Base-by-base conservation (phyloP, 64 coral and sea anemone genomes). In the Stichodactyla mertensii region DNA sequence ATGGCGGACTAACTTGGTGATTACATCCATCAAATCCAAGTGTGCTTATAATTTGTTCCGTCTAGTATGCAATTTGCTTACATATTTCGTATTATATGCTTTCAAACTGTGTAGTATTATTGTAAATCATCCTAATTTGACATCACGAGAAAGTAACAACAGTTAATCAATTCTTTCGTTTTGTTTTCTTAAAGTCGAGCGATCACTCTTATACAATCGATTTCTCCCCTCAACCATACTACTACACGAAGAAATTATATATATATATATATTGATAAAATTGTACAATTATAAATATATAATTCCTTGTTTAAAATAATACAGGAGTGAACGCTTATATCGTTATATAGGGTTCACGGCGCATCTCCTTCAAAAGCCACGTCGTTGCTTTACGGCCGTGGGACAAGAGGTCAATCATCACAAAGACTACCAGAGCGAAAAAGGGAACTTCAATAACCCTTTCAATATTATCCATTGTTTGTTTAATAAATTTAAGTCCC, bases 391-490 rank as follows among this genome's bases (percentile, higher is more conserved):
- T 45, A 45, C 36, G 19, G 62, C 20, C 62, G 9, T 12, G 18
- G 18, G 19, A n/a, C 19, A 6, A 66, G 26, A 74, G 69, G 69
- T 74, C 69, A 74, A 74, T 27, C 69, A 74, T 74, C 24, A 74
- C 69, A 74, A 74, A 74, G 69, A 26, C 7, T 66, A 66, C 62
- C 7, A n/a, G 69, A 74, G 27, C 69, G 27, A 74, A 27, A 11
- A 18, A 16, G 4, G 24, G 24, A 27, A 27, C 12, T 31, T 74
- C 69, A 74, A 27, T 26, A 66, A 66, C 9, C 19, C 20, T 66
- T 66, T 66, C 62, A 66, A 74, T 74, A 74, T 74, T 74, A 23
- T 27, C 12, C 22, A 31, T 74, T 74, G 69, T 74, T 74, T 74
- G 27, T n/a, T 74, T 74, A 74, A 74, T 74, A 27, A 74, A 74